Evolutionary conservation across 2,888 invertebrate species (phyloP).

Genomic region (Leucophenga maculata): DNA sequence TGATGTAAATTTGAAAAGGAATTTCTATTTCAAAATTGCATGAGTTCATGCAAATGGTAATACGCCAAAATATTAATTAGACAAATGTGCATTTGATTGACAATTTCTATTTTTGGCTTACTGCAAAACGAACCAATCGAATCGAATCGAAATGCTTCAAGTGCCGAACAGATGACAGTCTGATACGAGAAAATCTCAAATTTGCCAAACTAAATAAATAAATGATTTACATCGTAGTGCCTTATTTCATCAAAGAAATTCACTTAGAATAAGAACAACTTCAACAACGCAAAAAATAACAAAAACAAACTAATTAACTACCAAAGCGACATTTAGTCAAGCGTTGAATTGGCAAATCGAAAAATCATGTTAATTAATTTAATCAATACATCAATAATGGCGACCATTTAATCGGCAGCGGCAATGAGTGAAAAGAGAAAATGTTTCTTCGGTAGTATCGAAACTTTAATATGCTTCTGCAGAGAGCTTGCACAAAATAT

Average conservation of each 20-base stretch:
- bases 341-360: conserved; percentile 50
- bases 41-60: no score
- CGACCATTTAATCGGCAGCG: conserved; percentile 5
- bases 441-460: conserved; percentile 20
- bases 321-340: conserved; percentile 36
- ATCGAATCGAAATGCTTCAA: neutral
- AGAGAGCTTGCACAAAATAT: no score
- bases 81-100: conserved; percentile 18
- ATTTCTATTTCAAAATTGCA: no score
- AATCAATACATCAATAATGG: conserved; percentile 53
- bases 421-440: conserved; percentile 14
- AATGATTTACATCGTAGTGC: neutral
- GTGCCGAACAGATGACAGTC: no score
- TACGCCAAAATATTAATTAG: neutral
- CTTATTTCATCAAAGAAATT: conserved; percentile 14
- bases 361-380: conserved; percentile 52
- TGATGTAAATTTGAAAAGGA: neutral
- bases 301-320: conserved; percentile 16
- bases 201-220: neutral
- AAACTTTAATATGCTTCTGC: neutral
- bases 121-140: neutral
- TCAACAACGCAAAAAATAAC: conserved; percentile 11
- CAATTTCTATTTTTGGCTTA: conserved; percentile 12
- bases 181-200: neutral
- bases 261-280: neutral